Percentiles rank a stretch among this genome's conserved stretches.
Evolutionary conservation across 92 coral and sea anemone genomes (phyloP).

Genomic region (Ricordea florida): DNA sequence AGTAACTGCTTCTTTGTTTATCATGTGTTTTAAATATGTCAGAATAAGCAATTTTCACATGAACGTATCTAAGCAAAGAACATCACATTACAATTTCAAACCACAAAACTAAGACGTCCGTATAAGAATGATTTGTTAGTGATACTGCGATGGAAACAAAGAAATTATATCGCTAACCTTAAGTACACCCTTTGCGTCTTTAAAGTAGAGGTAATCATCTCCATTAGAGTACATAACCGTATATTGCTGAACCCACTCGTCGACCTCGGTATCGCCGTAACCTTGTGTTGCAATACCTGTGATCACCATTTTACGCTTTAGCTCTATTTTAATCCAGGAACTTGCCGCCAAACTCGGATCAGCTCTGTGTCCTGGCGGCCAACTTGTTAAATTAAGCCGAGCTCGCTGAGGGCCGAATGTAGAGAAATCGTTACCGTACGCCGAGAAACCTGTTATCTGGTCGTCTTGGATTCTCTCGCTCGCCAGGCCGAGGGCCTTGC

Average conservation of each 20-base stretch:
- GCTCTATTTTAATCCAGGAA: slow-evolving; percentile 75
- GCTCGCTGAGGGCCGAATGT: slow-evolving; percentile 86
- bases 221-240: slow-evolving; percentile 76
- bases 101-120: too few species aligned
- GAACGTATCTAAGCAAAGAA: not conserved
- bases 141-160: too few species aligned
- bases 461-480: slow-evolving; percentile 61
- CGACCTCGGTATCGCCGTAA: slow-evolving; percentile 63
- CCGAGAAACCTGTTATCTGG: slow-evolving; percentile 76
- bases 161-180: slow-evolving; percentile 15
- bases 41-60: not conserved
- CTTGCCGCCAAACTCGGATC: slow-evolving; percentile 21
- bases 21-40: not conserved
- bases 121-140: too few species aligned
- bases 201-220: slow-evolving; percentile 50
- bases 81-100: not conserved
- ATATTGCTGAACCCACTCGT: slow-evolving; percentile 68
- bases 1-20: not conserved
- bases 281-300: slow-evolving; percentile 86
- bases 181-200: slow-evolving; percentile 37
- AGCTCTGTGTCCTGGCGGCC: slow-evolving; percentile 85
- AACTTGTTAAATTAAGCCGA: slow-evolving; percentile 66
- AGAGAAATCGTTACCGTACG: slow-evolving; percentile 60
- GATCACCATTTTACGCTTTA: slow-evolving; percentile 66
- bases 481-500: slow-evolving; percentile 66